phyloP scores from a whole-genome alignment of 53 echinoderm and acorn worm species.

The Holothuria scabra region DNA sequence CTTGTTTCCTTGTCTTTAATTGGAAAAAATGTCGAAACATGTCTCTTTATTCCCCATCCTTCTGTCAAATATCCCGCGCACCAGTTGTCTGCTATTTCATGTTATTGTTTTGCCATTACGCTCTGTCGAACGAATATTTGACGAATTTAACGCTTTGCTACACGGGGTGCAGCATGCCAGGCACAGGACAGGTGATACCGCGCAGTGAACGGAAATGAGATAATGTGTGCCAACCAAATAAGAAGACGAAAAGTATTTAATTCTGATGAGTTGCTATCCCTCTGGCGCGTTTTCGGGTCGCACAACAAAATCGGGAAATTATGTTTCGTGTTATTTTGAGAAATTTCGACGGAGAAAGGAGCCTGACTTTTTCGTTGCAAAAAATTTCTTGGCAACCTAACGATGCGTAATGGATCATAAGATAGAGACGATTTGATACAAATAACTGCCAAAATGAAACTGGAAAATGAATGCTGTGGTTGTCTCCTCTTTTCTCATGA shows the following conservation, averaged over 20 bases:
- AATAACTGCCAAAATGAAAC: too few species aligned
- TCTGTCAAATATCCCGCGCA: conserved; percentile 34
- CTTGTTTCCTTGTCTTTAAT: conserved; percentile 19
- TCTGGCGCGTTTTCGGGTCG: conserved; percentile 38
- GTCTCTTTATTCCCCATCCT: conserved; percentile 21
- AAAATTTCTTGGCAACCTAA: too few species aligned
- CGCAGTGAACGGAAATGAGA: conserved; percentile 35
- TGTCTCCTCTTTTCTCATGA: too few species aligned
- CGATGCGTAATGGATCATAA: too few species aligned
- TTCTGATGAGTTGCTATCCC: conserved; percentile 17
- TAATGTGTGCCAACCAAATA: conserved; percentile 37
- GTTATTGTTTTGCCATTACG: conserved; percentile 29
- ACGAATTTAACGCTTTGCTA: conserved; percentile 43
- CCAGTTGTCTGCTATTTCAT: conserved; percentile 27
- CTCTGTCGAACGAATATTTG: conserved; percentile 35
- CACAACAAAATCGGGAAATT: conserved; percentile 32
- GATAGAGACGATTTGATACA: too few species aligned
- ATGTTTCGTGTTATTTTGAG: conserved; percentile 40
- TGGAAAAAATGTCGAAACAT: conserved; percentile 33
- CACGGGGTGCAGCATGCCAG: conserved; percentile 32
- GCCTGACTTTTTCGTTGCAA: too few species aligned
- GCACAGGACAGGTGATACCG: conserved; percentile 35
- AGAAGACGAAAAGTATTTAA: conserved; percentile 28
- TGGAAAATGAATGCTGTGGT: too few species aligned
- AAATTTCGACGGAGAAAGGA: neutral